Evolutionary conservation across 2,797 vertebrate genomes (phyloP).

Genomic region (Hephaestus fuliginosus): DNA sequence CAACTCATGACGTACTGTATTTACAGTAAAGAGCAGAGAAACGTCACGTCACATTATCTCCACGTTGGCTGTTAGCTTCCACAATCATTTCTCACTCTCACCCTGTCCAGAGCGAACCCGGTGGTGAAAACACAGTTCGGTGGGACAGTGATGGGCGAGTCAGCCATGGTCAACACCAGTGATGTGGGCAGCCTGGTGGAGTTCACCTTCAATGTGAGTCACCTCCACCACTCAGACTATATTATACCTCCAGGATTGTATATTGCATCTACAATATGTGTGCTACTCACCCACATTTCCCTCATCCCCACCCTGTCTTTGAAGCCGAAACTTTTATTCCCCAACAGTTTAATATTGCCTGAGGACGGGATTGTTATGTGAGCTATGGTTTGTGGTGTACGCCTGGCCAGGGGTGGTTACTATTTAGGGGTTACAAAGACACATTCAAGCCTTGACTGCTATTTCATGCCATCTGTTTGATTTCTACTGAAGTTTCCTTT

Average conservation of each 20-base stretch:
- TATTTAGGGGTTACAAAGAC: constrained; percentile 47
- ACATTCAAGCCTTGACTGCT: constrained; percentile 26
- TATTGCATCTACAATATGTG: constrained; percentile 44
- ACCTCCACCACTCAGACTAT: constrained; percentile 54
- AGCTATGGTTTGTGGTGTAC: constrained; percentile 68
- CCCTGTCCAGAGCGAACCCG: constrained; percentile 71
- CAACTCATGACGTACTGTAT: background rate
- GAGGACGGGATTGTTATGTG: constrained; percentile 56
- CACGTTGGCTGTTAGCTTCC: background rate
- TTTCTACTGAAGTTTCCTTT: constrained; percentile 18
- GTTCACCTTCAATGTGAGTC: constrained; percentile 90
- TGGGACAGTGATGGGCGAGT: constrained; percentile 92
- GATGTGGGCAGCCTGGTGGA: constrained; percentile 93
- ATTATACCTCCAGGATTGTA: constrained; percentile 54
- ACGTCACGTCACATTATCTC: constrained; percentile 19
- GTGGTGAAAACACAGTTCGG: constrained; percentile 87
- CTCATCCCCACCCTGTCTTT: constrained; percentile 68
- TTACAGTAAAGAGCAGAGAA: constrained; percentile 20
- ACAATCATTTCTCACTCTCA: constrained; percentile 19
- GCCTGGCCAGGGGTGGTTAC: constrained; percentile 58
- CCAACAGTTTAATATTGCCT: constrained; percentile 66
- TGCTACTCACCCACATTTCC: constrained; percentile 56
- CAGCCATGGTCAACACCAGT: constrained; percentile 89
- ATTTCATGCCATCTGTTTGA: constrained; percentile 29
- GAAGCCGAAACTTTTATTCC: constrained; percentile 46